These are phyloP conservation scores for Apogon hyalosoma DNA, from an alignment of 2,797 vertebrate species.

Conservation along the genomic window DNA sequence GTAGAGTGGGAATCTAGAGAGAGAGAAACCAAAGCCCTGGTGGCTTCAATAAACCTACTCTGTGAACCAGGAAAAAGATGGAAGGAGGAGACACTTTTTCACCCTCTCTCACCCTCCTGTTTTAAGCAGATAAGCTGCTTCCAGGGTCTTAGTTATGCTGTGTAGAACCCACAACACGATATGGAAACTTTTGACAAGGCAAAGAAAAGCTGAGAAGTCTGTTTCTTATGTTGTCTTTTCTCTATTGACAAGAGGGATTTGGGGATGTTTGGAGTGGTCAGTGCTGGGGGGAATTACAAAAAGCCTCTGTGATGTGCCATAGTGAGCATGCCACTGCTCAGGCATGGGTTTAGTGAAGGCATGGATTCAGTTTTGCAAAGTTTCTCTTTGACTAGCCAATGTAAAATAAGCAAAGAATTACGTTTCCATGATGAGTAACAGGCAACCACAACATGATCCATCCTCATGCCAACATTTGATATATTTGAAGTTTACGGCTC, in stretches of 20 bases:
- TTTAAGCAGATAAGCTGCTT: constrained; percentile 86
- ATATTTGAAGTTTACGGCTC: neutral
- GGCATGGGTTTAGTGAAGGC: constrained; percentile 32
- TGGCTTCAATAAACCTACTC: constrained; percentile 74
- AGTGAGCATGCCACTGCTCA: constrained; percentile 41
- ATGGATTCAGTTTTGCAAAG: constrained; percentile 28
- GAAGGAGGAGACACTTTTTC: constrained; percentile 63
- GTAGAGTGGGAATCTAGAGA: constrained; percentile 38
- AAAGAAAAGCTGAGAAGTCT: constrained; percentile 63
- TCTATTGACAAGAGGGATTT: constrained; percentile 74
- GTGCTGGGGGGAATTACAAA: constrained; percentile 58
- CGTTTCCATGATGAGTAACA: constrained; percentile 29
- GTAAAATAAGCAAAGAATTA: constrained; percentile 14
- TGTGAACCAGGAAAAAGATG: constrained; percentile 74
- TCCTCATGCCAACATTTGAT: constrained; percentile 1
- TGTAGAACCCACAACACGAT: constrained; percentile 68
- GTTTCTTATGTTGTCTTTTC: constrained; percentile 66
- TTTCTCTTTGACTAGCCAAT: constrained; percentile 28
- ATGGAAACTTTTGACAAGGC: constrained; percentile 76
- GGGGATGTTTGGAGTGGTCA: constrained; percentile 71
- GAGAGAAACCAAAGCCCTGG: constrained; percentile 69
- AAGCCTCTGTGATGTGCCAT: constrained; percentile 48
- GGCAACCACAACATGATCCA: constrained; percentile 9
- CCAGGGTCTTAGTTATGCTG: constrained; percentile 82
- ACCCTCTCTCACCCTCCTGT: constrained; percentile 71